Evolutionary conservation across 2,113 vertebrate genomes (phyloP).

Genomic region (Lasiurus cinereus): DNA sequence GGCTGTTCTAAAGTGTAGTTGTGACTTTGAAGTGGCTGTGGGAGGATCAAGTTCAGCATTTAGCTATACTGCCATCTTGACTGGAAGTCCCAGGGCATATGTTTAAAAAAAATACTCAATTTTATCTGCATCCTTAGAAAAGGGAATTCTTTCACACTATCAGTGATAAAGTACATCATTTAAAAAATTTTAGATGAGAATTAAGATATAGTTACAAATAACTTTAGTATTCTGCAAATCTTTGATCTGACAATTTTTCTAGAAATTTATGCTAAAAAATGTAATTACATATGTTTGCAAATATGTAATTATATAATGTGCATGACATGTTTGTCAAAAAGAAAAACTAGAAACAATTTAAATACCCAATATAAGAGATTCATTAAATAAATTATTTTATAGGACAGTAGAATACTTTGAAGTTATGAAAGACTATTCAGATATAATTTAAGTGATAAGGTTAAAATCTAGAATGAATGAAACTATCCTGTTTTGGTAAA

Average conservation of each 20-base stretch:
- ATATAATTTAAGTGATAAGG: slow-evolving; percentile 34
- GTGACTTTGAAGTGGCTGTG: not conserved
- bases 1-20: not conserved
- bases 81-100: not conserved
- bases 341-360: slow-evolving; percentile 40
- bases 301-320: slow-evolving; percentile 46
- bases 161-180: not conserved
- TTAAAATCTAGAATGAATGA: slow-evolving; percentile 34
- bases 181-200: slow-evolving; percentile 29
- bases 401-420: slow-evolving; percentile 8
- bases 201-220: slow-evolving; percentile 28
- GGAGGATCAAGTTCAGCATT: not conserved
- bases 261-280: slow-evolving; percentile 51
- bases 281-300: slow-evolving; percentile 37
- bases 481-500: not conserved
- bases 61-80: not conserved
- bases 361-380: not conserved
- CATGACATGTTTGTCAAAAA: slow-evolving; percentile 43
- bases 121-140: slow-evolving; percentile 36
- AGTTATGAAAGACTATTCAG: not conserved
- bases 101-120: slow-evolving; percentile 18
- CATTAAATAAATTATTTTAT: slow-evolving; percentile 41
- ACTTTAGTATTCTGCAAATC: slow-evolving; percentile 49
- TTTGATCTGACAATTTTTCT: not conserved
- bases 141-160: not conserved